A percentile compares a stretch with the other conserved stretches of the same genome.
These are phyloP conservation scores for Ovibos moschatus DNA, from an alignment of 2,113 vertebrate genomes.

Conservation along the genomic window DNA sequence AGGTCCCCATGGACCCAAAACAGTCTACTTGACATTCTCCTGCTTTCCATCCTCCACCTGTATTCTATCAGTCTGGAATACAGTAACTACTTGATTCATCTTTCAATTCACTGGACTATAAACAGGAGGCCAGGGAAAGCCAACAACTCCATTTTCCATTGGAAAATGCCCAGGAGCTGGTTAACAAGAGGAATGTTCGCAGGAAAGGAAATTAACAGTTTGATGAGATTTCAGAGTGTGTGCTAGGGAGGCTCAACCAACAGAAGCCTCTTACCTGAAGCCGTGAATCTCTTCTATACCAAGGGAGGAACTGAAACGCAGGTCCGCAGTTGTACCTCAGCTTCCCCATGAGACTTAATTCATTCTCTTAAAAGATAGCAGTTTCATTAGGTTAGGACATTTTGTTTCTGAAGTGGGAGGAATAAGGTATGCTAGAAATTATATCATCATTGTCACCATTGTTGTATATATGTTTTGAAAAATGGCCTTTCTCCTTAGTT, in stretches of 20 bases:
- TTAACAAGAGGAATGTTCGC: slow-evolving; percentile 15
- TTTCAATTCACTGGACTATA: slow-evolving; percentile 17
- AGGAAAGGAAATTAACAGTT: slow-evolving; percentile 26
- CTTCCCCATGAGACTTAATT: not conserved
- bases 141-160: slow-evolving; percentile 58
- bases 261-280: not conserved
- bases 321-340: not conserved
- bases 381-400: not conserved
- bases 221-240: not conserved
- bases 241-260: not conserved
- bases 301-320: not conserved
- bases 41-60: slow-evolving; percentile 10
- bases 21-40: not conserved
- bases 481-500: not conserved
- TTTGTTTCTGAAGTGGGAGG: not conserved
- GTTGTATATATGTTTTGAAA: not conserved
- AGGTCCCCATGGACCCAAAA: not conserved
- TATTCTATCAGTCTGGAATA: slow-evolving; percentile 9
- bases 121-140: slow-evolving; percentile 34
- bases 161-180: slow-evolving; percentile 41
- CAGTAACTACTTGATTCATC: not conserved
- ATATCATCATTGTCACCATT: not conserved
- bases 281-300: not conserved
- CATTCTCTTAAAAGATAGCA: not conserved
- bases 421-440: not conserved